Evolutionary conservation across 30 jellyfish, hydroid and myxozoan species (phyloP), one percentile per base, ranked within the genome.

Genomic region (Cassiopea andromeda): DNA sequence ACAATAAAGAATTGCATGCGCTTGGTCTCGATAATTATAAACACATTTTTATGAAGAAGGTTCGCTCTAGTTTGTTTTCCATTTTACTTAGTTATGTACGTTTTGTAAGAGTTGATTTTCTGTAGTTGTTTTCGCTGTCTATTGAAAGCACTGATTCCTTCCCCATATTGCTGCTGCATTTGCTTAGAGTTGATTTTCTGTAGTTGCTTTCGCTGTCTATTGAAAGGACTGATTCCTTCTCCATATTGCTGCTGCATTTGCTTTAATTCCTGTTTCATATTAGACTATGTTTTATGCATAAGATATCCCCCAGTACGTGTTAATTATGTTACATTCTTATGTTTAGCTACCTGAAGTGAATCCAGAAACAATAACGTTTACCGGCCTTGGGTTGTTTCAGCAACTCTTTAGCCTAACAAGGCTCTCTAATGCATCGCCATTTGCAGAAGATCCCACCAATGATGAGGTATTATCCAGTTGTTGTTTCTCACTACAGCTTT

Each of bases 381-480:
- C 98, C 15, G 99, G 99, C 1, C 92, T 94, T 59, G 93, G 94
- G 54, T 84, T 94, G 38, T 94, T 94, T 82, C 99, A 94, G 74
- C 96, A 94, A 78, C 87, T 94, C 60, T 94, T 91, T 60, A 87
- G 96, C 49, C 80, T 94, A 38, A 94, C 99, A 16, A 81, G 97
- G 50, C 93, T 94, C 43, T 94, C 99, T n/a, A 94, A 94, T 80
- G 99, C 99, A 44, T 90, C 99, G n/a, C 99, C 99, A 15, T 94
- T 94, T 84, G 97, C 92, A 1, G 87, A 83, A 77, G 97, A 90
- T 44, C 48, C 97, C 19, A 91, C 81, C 45, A 85, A 89, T 49
- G 95, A 94, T 60, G 97, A 94, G 92, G 98, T 90, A 85, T 14
- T 61, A 71, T 43, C 7, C 38, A 57, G 27, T 6, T 81, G 44